Conservation (phyloP, 30 jellyfish, hydroid and myxozoan species). For the Euphysa ruthae region DNA sequence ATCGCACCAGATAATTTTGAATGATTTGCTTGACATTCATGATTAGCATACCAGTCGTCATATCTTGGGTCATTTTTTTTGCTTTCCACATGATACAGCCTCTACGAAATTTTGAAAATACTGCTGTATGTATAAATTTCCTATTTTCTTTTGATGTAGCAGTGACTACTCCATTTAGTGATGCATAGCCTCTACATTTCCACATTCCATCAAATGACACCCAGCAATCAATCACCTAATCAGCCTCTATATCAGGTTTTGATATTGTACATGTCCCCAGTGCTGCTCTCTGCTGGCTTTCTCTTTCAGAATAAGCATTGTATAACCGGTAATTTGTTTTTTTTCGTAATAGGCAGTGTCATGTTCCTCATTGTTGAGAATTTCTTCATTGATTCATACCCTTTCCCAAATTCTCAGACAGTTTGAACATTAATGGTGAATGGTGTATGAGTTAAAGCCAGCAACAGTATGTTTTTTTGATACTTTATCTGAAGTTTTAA, state of each 20-base stretch:
- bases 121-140: slow-evolving; percentile 8
- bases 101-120: slow-evolving; percentile 6
- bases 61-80: slow-evolving; percentile 11
- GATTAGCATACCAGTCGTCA: slow-evolving; percentile 17
- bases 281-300: no score
- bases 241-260: no score
- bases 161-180: slow-evolving; percentile 22
- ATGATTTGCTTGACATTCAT: slow-evolving; percentile 18
- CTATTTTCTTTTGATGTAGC: slow-evolving; percentile 26
- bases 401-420: no score
- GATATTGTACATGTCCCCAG: no score
- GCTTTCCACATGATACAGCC: slow-evolving; percentile 4
- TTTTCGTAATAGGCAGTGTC: not conserved
- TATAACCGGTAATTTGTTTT: not conserved
- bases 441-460: no score
- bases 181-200: slow-evolving; percentile 17
- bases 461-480: no score
- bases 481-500: no score
- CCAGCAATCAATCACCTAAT: not conserved
- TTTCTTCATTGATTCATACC: no score
- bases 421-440: no score
- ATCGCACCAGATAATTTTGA: slow-evolving; percentile 20
- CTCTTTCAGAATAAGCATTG: no score
- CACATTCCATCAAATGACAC: slow-evolving; percentile 3
- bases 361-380: not conserved